These are phyloP conservation scores for Strigops habroptila DNA, from an alignment of 2,113 vertebrate genomes.

Conservation along the genomic window DNA sequence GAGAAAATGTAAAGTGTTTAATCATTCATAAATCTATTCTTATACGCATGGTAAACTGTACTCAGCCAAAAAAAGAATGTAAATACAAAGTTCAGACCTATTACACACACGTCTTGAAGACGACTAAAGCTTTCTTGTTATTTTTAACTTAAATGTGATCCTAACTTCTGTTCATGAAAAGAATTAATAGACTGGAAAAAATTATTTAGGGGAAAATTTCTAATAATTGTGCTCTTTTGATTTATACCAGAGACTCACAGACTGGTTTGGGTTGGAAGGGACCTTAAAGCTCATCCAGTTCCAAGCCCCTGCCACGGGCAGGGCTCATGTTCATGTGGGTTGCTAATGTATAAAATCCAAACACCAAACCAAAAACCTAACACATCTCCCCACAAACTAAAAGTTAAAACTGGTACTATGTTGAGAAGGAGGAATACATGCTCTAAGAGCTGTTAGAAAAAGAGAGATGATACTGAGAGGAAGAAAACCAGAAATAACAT, in stretches of 20 bases:
- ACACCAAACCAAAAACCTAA: not conserved
- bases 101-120: not conserved
- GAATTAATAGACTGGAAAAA: not conserved
- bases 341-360: not conserved
- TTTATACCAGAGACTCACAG: not conserved
- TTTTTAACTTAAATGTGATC: not conserved
- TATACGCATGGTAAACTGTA: not conserved
- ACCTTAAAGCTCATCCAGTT: not conserved
- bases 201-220: not conserved
- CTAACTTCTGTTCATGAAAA: not conserved
- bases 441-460: not conserved
- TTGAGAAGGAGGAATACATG: not conserved
- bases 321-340: not conserved
- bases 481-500: not conserved
- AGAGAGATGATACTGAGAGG: not conserved
- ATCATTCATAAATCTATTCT: constrained; percentile 33
- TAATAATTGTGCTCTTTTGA: not conserved
- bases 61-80: not conserved
- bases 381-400: not conserved
- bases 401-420: not conserved
- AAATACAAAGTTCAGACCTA: not conserved
- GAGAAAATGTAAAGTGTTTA: constrained; percentile 6
- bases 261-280: not conserved
- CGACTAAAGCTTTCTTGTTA: not conserved
- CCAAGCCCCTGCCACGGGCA: not conserved